These are phyloP conservation scores for Metaphire vulgaris DNA, from an alignment of 1,140 invertebrate species.

Conservation along the genomic window DNA sequence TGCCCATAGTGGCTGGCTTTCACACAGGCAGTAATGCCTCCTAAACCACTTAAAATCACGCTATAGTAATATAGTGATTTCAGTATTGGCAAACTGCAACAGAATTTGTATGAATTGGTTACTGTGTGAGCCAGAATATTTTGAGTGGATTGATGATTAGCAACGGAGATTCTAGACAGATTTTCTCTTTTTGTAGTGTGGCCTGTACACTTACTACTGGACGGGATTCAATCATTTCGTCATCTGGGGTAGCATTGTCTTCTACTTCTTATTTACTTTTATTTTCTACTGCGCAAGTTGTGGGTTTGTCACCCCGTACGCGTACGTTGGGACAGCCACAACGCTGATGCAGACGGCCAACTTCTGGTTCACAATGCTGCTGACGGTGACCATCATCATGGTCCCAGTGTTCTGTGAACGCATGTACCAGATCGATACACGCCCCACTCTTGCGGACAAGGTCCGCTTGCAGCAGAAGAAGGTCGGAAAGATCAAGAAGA, in stretches of 20 bases:
- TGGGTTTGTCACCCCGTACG: constrained; percentile 35
- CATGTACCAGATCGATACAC: constrained; percentile 47
- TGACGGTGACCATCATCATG: constrained; percentile 77
- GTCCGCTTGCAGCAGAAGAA: constrained; percentile 76
- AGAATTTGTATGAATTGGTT: too few relatives aligned
- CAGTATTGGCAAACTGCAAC: too few relatives aligned
- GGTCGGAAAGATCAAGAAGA: constrained; percentile 54
- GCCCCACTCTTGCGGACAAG: constrained; percentile 83
- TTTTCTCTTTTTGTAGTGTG: constrained; percentile 82
- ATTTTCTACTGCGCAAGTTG: constrained; percentile 55
- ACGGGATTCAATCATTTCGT: constrained; percentile 94
- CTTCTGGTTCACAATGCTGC: constrained; percentile 88
- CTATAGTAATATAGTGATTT: too few relatives aligned
- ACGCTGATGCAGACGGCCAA: constrained; percentile 59
- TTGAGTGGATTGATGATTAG: too few relatives aligned
- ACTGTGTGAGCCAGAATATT: too few relatives aligned
- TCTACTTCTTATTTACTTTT: constrained; percentile 74
- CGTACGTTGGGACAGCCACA: constrained; percentile 34
- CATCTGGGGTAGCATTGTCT: constrained; percentile 91
- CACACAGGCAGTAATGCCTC: too few relatives aligned
- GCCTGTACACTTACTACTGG: constrained; percentile 95
- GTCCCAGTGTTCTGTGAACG: constrained; percentile 89
- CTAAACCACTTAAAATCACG: too few relatives aligned
- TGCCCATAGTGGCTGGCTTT: too few relatives aligned
- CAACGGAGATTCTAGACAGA: too few relatives aligned